Evolutionary conservation across 1,140 invertebrate genomes (phyloP).

Genomic region (Drosophila simulans): DNA sequence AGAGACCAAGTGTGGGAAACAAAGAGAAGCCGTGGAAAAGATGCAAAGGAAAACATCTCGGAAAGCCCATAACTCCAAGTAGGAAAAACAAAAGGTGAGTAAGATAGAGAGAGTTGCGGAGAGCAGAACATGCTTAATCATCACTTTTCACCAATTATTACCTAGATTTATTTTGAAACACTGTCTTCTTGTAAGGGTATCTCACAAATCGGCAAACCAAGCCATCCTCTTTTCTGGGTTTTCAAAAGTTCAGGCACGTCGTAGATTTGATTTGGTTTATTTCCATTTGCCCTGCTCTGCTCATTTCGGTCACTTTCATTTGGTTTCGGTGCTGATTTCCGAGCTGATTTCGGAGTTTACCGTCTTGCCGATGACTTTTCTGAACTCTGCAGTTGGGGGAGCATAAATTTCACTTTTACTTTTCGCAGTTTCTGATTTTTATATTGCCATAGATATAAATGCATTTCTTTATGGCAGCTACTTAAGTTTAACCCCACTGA

Average conservation of each 20-base stretch:
- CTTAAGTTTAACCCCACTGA: constrained; percentile 13
- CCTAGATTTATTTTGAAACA: no score
- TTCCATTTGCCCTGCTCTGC: constrained; percentile 57
- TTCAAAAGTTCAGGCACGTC: constrained; percentile 59
- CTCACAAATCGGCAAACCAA: neutral
- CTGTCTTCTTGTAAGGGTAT: neutral
- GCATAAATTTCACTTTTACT: constrained; percentile 74
- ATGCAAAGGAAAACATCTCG: constrained; percentile 8
- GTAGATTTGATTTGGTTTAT: constrained; percentile 77
- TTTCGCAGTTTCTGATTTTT: constrained; percentile 39
- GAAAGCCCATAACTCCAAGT: neutral
- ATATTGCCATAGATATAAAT: constrained; percentile 38
- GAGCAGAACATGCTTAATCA: no score
- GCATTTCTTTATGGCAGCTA: constrained; percentile 42
- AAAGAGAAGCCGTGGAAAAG: neutral
- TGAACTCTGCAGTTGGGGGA: constrained; percentile 48
- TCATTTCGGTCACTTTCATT: constrained; percentile 57
- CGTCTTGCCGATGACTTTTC: constrained; percentile 22
- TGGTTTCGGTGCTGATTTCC: constrained; percentile 52
- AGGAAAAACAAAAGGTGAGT: no score
- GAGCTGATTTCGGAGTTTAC: constrained; percentile 28
- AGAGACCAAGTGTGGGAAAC: constrained; percentile 20
- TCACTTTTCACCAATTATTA: no score
- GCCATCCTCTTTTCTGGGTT: neutral
- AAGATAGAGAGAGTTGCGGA: neutral